Evolutionary conservation across 2,888 invertebrate genomes (phyloP).

Genomic region (Tenthredo notha): DNA sequence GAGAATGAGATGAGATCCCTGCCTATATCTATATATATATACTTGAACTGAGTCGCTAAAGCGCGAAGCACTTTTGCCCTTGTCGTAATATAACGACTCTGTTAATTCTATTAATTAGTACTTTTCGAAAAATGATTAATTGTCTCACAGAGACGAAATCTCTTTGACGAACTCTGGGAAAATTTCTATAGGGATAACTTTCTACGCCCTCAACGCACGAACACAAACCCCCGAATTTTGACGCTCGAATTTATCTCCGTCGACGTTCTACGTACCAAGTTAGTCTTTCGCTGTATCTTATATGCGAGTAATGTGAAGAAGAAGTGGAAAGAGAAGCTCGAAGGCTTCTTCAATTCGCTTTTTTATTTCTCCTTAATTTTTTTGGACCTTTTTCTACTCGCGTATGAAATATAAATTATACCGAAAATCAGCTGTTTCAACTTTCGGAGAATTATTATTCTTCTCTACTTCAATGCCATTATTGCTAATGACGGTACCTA

Average conservation of each 20-base stretch:
- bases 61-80: conserved; percentile 18
- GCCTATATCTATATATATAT: not conserved
- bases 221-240: not conserved
- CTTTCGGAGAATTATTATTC: not conserved
- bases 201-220: not conserved
- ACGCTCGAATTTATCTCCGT: not conserved
- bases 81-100: not conserved
- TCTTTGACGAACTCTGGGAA: not conserved
- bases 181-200: conserved; percentile 4
- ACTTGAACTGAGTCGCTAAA: conserved; percentile 3
- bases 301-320: not conserved
- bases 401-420: not conserved
- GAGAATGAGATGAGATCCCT: not conserved
- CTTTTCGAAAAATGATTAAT: conserved; percentile 26
- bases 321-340: not conserved
- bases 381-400: not conserved
- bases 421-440: not conserved
- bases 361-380: not conserved
- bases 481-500: not conserved
- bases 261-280: not conserved
- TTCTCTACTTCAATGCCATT: not conserved
- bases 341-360: not conserved
- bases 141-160: conserved; percentile 3
- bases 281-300: not conserved
- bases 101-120: conserved; percentile 31